Evolutionary conservation across 2,797 vertebrate genomes (phyloP), one percentile per base, ranked within the genome.

Genomic region (Lerista edwardsae): DNA sequence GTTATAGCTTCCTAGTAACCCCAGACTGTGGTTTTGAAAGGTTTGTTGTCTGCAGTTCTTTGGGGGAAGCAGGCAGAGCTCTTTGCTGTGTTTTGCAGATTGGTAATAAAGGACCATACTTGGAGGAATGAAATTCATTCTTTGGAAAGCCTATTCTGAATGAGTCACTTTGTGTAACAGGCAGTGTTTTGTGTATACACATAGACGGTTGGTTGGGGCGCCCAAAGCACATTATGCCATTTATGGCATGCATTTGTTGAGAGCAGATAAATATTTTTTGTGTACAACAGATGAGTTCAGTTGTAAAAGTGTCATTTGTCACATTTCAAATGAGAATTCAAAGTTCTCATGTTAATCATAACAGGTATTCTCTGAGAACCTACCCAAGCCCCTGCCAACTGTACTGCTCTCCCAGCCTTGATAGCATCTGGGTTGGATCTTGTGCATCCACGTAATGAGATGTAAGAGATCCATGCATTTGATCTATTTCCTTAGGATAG

Each of bases 1-100:
- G n/a, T n/a, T n/a, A n/a, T n/a, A n/a, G 87, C 80, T 84, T 85
- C 88, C 82, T 90, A 84, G 78, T 93, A 91, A 89, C 87, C 85
- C 82, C 86, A 87, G 86, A 27, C 86, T 78, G 55, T 75, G 57
- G 41, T 69, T 89, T 93, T 85, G 80, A 91, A 11, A 75, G 19
- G 76, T 14, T 55, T 39, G 17, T 82, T 92, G 84, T 82, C 88
- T 79, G 68, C 59, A 14, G 14, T 10, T 62, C 80, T 79, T 90
- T 75, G 44, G 71, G n/a, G 59, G 82, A 90, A 39, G 85, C 65
- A 84, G 79, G 29, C 51, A 83, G 75, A 6, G 85, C 75, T 1
- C 85, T 91, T 82, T 11, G 85, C 81, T 61, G 11, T 31, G 3
- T 47, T 2, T 34, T 44, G 4, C 29, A 15, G 31, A 86, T 41